These are phyloP conservation scores for Drosophila neoperkinsi DNA, from an alignment of 2,888 invertebrate species.

Conservation along the genomic window DNA sequence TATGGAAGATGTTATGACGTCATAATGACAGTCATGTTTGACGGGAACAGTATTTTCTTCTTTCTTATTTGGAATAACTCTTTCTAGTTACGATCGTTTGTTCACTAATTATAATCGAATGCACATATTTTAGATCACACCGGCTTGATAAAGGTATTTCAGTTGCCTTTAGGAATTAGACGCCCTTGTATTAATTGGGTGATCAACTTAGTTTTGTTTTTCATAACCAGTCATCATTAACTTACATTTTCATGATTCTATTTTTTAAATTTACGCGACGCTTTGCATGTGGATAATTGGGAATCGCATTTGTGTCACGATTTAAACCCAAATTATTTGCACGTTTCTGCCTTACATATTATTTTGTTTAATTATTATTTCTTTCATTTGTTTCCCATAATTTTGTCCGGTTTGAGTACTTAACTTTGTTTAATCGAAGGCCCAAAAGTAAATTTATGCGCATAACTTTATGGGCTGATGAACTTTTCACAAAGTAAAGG, in stretches of 20 bases:
- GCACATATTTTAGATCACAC: not conserved
- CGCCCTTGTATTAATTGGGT: slow-evolving; percentile 3
- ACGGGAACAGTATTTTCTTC: not conserved
- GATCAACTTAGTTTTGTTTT: slow-evolving; percentile 11
- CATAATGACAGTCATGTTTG: not conserved
- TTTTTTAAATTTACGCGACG: slow-evolving; percentile 44
- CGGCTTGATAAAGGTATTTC: not conserved
- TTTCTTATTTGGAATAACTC: not conserved
- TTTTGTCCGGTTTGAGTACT: slow-evolving; percentile 17
- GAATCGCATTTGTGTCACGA: slow-evolving; percentile 40
- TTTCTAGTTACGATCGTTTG: not conserved
- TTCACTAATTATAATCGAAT: not conserved
- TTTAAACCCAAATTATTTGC: slow-evolving; percentile 30
- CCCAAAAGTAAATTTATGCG: slow-evolving; percentile 54
- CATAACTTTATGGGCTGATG: slow-evolving; percentile 69
- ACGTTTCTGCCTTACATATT: slow-evolving; percentile 22
- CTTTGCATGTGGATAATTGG: slow-evolving; percentile 67
- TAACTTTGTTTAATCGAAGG: slow-evolving; percentile 13
- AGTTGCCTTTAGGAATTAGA: not conserved
- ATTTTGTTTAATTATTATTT: slow-evolving; percentile 13
- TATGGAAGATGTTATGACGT: not conserved
- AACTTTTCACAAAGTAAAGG: slow-evolving; percentile 47
- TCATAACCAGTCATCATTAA: slow-evolving; percentile 22
- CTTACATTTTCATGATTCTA: slow-evolving; percentile 26
- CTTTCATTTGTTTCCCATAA: slow-evolving; percentile 1